Base-by-base conservation (phyloP, 2,888 invertebrate species). In the Cepaea hortensis region DNA sequence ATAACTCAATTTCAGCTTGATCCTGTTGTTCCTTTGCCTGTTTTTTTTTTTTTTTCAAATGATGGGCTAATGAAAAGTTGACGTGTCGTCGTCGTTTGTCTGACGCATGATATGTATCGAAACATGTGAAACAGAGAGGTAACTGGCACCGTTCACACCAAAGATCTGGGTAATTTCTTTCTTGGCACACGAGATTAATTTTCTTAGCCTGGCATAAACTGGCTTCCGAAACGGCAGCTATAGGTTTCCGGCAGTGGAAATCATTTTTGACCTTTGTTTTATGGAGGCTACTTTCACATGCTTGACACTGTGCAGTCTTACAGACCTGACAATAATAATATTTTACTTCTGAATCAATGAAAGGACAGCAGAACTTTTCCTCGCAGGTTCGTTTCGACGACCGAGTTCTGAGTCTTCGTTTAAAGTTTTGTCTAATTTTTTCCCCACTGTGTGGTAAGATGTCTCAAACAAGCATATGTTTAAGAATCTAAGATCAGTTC, bases 81-180 rank as follows among this genome's bases (percentile, higher is more conserved):
- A 79, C 81, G 85, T 92, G 92, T 48, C 84, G 72, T 18, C 80
- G 80, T 73, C 87, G 87, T 55, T 87, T 90, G 83, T 80, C 87
- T 84, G n/a, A 76, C 23, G 35, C 73, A 84, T 93, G 93, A 79
- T 91, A 90, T n/a, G 88, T 89, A 61, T 92, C 93, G 90, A 91
- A 93, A 90, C 94, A 94, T 46, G 91, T 91, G 88, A 91, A 91
- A 89, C 94, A 94, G 85, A 92, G 93, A 81, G 92, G 92, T 23
- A 91, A 86, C 20, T 90, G 88, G 90, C 94, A 94, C n/a, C 91
- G 89, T 76, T 92, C 91, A 90, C 94, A 94, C 75, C 91, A 90
- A 18, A 94, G 87, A 90, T 94, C 94, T 20, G 94, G 93, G 90
- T 91, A 94, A 88, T 94, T 94, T 85, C 90, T 89, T 20, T 92